These are phyloP conservation scores for Saccostrea echinata DNA, from an alignment of 1,140 invertebrate species.

Conservation along the genomic window DNA sequence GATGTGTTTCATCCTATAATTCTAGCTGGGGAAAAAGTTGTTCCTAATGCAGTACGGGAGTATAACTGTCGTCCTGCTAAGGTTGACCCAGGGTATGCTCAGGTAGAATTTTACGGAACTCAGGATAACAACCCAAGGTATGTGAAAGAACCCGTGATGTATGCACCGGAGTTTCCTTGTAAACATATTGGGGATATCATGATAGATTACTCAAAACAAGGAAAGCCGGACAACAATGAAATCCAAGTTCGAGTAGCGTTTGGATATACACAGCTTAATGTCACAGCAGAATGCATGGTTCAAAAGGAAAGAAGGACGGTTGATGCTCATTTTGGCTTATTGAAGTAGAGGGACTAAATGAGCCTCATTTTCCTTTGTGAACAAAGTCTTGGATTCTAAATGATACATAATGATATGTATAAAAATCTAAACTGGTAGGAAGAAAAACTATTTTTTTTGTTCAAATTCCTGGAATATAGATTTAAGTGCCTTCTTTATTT, in stretches of 20 bases:
- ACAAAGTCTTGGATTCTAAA: too few relatives aligned
- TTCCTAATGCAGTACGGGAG: background rate
- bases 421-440: too few relatives aligned
- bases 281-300: background rate
- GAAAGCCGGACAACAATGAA: conserved; percentile 1
- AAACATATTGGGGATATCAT: conserved; percentile 18
- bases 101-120: background rate
- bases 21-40: background rate
- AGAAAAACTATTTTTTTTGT: too few relatives aligned
- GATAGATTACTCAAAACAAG: background rate
- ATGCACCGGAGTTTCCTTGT: background rate
- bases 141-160: background rate
- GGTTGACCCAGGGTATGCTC: background rate
- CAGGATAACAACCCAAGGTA: background rate
- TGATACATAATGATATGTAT: too few relatives aligned
- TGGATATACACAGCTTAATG: background rate
- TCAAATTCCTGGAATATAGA: too few relatives aligned
- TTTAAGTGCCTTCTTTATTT: too few relatives aligned
- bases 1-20: background rate
- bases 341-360: background rate
- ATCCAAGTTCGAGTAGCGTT: background rate
- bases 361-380: too few relatives aligned
- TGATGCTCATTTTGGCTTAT: background rate
- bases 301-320: background rate
- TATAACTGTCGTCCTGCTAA: background rate